Evolutionary conservation across 2,113 vertebrate genomes (phyloP).

Genomic region (Pachypanchax playfairii): DNA sequence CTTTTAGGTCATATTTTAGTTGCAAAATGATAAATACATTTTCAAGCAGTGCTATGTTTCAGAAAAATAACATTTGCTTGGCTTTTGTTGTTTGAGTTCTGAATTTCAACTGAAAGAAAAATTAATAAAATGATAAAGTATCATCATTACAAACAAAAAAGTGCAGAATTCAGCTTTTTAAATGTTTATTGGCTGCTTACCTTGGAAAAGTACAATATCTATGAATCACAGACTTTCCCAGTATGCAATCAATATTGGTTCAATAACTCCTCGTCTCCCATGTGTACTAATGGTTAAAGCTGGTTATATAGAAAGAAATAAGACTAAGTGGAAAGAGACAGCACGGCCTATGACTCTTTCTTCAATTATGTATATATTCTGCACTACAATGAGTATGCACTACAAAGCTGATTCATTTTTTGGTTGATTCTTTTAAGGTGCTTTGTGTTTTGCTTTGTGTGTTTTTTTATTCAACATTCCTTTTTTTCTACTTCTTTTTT

Average conservation of each 20-base stretch:
- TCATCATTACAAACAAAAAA: constrained; percentile 26
- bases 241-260: constrained; percentile 65
- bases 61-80: not conserved
- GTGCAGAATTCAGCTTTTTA: constrained; percentile 32
- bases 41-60: not conserved
- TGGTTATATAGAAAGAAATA: constrained; percentile 65
- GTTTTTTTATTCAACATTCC: constrained; percentile 53
- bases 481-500: constrained; percentile 12
- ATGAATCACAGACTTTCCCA: constrained; percentile 70
- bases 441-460: constrained; percentile 44
- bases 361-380: constrained; percentile 37
- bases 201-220: constrained; percentile 60
- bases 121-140: constrained; percentile 19
- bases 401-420: constrained; percentile 43
- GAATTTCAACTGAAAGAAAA: not conserved
- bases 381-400: constrained; percentile 31
- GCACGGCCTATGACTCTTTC: constrained; percentile 25
- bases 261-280: constrained; percentile 64
- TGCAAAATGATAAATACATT: not conserved
- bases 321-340: constrained; percentile 36
- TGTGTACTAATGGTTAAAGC: constrained; percentile 61
- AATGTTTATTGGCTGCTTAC: constrained; percentile 59
- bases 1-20: not conserved
- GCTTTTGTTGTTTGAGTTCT: not conserved
- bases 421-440: constrained; percentile 30